Base-by-base conservation (phyloP, 2,888 invertebrate species). In the Busseola fusca region DNA sequence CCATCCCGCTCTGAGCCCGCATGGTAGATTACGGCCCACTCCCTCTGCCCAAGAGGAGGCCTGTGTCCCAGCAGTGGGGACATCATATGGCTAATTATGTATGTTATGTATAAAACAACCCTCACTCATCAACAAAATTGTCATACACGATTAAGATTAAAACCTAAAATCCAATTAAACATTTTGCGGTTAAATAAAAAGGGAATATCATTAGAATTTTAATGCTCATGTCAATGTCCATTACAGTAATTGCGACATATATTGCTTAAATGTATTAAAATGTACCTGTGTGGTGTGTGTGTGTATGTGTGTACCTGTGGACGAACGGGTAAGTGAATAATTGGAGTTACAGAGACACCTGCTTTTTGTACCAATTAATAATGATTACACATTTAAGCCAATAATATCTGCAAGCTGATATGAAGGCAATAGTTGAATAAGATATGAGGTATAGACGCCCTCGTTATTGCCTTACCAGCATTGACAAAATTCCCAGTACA, bases 281-380 rank as follows among this genome's bases (percentile, higher is more conserved):
- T 74, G 74, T 69, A 72, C n/a, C n/a, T n/a, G n/a, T n/a, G n/a
- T n/a, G n/a, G n/a, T n/a, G n/a, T n/a, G n/a, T n/a, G n/a, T n/a
- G n/a, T n/a, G n/a, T n/a, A n/a, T n/a, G n/a, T n/a, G n/a, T 70
- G 69, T 65, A 65, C 34, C 34, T 34, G 0, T 34, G 40, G 52
- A 67, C 21, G n/a, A 57, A 34, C 21, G 30, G 45, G 52, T 69
- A 58, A 76, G 72, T 76, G 77, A 73, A 79, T 72, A 69, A 69
- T 73, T 65, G 77, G 59, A 65, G 69, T 4, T 56, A 52, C 64
- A 59, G 56, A 73, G 78, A 71, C 88, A 89, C 87, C 88, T 90
- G 90, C 87, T 72, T 85, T 82, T 83, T 86, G 77, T 73, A 64
- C 72, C 83, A 87, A 90, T 90, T 89, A 88, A 89, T 90, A 83